A percentile compares a stretch with the other conserved stretches of the same genome.
Evolutionary conservation across 2,888 invertebrate species (phyloP).

Genomic region (Neuroscelio doddi): DNA sequence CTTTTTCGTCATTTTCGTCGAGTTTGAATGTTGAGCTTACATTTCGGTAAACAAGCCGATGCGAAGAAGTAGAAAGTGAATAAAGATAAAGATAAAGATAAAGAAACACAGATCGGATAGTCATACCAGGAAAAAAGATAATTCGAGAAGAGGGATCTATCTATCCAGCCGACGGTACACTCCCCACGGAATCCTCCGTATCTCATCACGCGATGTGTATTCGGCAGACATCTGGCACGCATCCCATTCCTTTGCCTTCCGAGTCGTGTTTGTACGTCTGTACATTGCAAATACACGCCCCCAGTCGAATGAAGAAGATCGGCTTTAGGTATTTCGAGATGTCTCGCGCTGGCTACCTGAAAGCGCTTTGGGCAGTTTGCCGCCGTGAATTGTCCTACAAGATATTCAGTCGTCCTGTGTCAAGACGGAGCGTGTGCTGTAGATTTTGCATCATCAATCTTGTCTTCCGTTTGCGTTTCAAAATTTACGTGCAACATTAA

Average conservation of each 20-base stretch:
- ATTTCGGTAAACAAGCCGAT: too few relatives aligned
- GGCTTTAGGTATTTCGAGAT: constrained; percentile 26
- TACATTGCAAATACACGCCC: constrained; percentile 30
- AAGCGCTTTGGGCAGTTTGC: constrained; percentile 14
- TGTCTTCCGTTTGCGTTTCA: too few relatives aligned
- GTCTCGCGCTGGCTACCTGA: constrained; percentile 22
- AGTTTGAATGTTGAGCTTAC: too few relatives aligned
- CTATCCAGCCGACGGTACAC: neutral
- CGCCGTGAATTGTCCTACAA: constrained; percentile 22
- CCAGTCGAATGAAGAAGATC: constrained; percentile 9
- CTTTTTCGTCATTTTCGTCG: neutral
- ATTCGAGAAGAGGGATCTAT: neutral
- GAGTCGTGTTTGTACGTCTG: constrained; percentile 81
- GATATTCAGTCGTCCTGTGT: constrained; percentile 21
- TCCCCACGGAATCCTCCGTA: constrained; percentile 4
- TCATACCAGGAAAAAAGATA: too few relatives aligned
- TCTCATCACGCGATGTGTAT: constrained; percentile 22
- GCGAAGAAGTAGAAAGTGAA: too few relatives aligned
- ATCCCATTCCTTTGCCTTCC: constrained; percentile 55
- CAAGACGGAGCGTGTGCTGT: constrained; percentile 21
- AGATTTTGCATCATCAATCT: constrained; percentile 23
- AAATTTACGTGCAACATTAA: too few relatives aligned
- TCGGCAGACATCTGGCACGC: constrained; percentile 44
- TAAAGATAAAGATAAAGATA: too few relatives aligned
- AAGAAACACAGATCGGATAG: too few relatives aligned